Evolutionary conservation across 2,797 vertebrate species (phyloP), one percentile per base, ranked within the genome.

Genomic region (Steatocranus sp.): DNA sequence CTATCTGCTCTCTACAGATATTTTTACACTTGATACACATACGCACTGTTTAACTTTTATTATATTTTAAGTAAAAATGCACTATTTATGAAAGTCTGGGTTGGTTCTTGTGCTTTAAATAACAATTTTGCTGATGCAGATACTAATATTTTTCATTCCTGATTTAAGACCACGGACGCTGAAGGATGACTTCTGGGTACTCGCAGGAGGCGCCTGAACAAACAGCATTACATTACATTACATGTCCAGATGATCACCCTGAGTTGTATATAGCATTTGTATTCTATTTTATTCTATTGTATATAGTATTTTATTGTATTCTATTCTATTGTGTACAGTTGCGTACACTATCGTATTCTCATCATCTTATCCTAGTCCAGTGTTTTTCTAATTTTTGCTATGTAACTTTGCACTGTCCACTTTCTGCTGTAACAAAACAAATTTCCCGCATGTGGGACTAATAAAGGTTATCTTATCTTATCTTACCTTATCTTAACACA

Each of bases 131-230:
- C 32, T 38, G 32, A 2, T 20, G 18, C 32, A n/a, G 30, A 36
- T 1, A n/a, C 4, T 0, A 34, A 34, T 3, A 63, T 34, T 61
- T 61, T 63, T 36, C 0, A 1, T 3, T 61, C 8, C 15, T 38
- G 7, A 63, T 63, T 63, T 38, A 20, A 12, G 18, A 63, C 34
- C 34, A 63, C 58, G 20, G 18, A 20, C 1, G 7, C n/a, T 63
- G 58, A 63, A 14, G 3, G 32, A 38, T 38, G n/a, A n/a, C n/a
- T 63, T 63, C 30, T 63, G 58, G 34, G 58, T 20, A 23, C n/a
- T 38, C 5, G 3, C 58, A 63, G 58, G 32, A 38, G 32, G 34
- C 11, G 3, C n/a, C 34, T 66, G 3, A 66, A 5, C 12, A 66
- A 38, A 38, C n/a, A 38, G 34, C 34, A 66, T 66, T 66, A 66